Evolutionary conservation across 2,113 vertebrate genomes (phyloP).

Genomic region (Oreotrochilus melanogaster): DNA sequence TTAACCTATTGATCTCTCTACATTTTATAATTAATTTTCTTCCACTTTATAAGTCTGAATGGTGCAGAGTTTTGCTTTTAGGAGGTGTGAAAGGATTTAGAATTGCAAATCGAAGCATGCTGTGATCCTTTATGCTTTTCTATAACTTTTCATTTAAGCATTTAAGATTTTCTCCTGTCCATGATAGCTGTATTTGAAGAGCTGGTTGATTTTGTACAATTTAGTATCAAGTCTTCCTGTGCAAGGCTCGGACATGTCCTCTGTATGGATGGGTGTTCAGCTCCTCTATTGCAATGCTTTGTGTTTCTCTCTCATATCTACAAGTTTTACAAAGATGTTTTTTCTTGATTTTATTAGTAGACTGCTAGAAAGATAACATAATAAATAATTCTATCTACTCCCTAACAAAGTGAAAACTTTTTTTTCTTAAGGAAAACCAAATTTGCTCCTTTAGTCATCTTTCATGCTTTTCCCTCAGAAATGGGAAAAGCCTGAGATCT

Average conservation of each 20-base stretch:
- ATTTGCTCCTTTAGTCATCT: neutral
- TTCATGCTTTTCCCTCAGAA: neutral
- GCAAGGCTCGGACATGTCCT: neutral
- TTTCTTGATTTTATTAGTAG: neutral
- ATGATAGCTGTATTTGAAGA: neutral
- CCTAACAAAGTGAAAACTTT: neutral
- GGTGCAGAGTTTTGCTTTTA: neutral
- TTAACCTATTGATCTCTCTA: neutral
- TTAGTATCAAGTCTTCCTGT: neutral
- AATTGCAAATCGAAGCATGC: neutral
- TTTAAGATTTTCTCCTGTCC: neutral
- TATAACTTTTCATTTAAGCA: neutral
- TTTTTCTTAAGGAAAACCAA: neutral
- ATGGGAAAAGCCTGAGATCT: neutral
- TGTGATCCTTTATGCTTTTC: neutral
- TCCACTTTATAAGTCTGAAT: neutral
- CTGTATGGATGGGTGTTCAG: neutral
- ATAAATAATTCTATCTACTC: neutral
- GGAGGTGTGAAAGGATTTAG: neutral
- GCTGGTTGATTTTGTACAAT: neutral
- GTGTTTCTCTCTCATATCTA: neutral
- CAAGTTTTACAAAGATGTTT: neutral
- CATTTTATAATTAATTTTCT: slow-evolving; percentile 7
- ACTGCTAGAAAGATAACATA: neutral
- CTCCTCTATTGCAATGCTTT: neutral